Evolutionary conservation across 2,113 vertebrate genomes (phyloP), one percentile per base, ranked within the genome.

Genomic region (Xenopus laevis): DNA sequence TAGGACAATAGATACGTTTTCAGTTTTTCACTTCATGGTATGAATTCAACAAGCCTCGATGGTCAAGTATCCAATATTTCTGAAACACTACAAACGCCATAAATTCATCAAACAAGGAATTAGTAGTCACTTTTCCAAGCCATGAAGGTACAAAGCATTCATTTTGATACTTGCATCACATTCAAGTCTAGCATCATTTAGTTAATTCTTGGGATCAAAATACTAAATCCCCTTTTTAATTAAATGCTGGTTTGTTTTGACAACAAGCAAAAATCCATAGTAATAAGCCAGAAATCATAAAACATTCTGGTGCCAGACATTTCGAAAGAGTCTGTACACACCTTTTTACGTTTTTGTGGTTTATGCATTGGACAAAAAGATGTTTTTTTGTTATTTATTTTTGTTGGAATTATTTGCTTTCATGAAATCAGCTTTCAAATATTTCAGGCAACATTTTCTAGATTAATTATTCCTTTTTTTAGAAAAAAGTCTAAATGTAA

Each of bases 281-380:
- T 64, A 64, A 64, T 27, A 64, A 64, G 62, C 15, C 27, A 64
- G 30, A 7, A n/a, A 40, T 44, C n/a, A 64, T 40, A 64, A 64
- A 40, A 5, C 62, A 23, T 15, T 15, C 21, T 16, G 17, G 17
- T 27, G 23, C 23, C 23, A 27, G 23, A 27, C 23, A 27, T 27
- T 27, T 27, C 23, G 4, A 17, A 62, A 15, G 59, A 27, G 5
- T 62, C 21, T 27, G 5, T 62, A 8, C 10, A 17, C 30, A 62
- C 30, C 30, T 62, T 27, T 27, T 62, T 30, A 62, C 2, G 12
- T 62, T 62, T 27, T 15, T 62, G 59, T 62, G 33, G 33, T 40
- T 40, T 40, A 40, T 40, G 33, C 33, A 40, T 3, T 40, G 2
- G 33, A 4, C 33, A 40, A 40, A 40, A 7, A 40, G 8, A 40